Evolutionary conservation across 1,140 invertebrate species (phyloP), one percentile per base, ranked within the genome.

Genomic region (Pectinophora gossypiella): DNA sequence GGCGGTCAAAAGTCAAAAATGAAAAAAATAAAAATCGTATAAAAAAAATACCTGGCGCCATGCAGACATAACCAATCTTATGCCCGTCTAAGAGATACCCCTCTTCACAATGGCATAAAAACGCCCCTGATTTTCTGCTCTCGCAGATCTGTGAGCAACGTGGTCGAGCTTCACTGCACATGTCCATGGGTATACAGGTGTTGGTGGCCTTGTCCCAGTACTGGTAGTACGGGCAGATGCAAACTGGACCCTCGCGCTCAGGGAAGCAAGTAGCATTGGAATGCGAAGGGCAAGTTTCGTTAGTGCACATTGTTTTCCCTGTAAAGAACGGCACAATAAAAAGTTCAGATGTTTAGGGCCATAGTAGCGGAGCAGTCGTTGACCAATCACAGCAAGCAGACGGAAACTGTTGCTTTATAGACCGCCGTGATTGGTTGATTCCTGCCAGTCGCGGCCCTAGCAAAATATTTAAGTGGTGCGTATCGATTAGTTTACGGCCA

Each of bases 61-160:
- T 94, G 73, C 97, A 98, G 0, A 91, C 92, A 16, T 15, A 15
- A 10, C 10, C 10, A 15, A 40, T 40, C 13, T 40, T 40, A 6
- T 15, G n/a, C n/a, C 6, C 16, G 7, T 40, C 36, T 7, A 40
- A 3, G 13, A 87, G 88, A 70, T 96, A 99, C 0, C 93, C 93
- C 0, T 90, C 74, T 18, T 94, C 92, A 80, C 98, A 98, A 32
- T 89, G 87, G 72, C 98, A 99, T 4, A 81, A 87, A 72, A 93
- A 98, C 0, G 91, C 92, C 0, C 96, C 96, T 0, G 87, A 85
- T 0, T 81, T 90, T 72, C 99, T 9, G 6, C 12, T 98, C 15
- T 89, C 76, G 68, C 98, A 99, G 44, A 80, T 75, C 74, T 99
- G 98, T 50, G 95, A 94, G 64, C 98, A 99, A 0, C 53, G 54